These are phyloP conservation scores for Regulus satrapa DNA, from an alignment of 2,113 vertebrate species.

Conservation along the genomic window DNA sequence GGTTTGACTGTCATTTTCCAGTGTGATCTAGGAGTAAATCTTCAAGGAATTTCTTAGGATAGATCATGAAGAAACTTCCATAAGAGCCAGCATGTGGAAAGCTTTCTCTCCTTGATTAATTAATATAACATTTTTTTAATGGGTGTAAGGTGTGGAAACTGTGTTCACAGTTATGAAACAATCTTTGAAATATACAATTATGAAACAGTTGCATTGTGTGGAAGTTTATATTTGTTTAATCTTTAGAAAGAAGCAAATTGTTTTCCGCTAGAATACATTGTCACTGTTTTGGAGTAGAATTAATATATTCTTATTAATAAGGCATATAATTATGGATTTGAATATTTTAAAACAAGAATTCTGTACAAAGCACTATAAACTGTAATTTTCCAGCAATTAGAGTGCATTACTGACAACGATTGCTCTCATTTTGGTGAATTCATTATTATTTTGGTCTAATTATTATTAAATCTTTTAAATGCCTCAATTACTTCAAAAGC, in stretches of 20 bases:
- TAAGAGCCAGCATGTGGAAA: neutral
- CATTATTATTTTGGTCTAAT: slow-evolving; percentile 27
- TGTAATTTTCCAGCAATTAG: slow-evolving; percentile 41
- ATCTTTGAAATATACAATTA: neutral
- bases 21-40: neutral
- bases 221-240: neutral
- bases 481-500: neutral
- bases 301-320: neutral
- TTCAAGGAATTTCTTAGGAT: neutral
- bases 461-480: slow-evolving; percentile 20
- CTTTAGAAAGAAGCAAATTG: neutral
- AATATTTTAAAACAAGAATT: neutral
- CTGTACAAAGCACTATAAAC: neutral
- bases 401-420: neutral
- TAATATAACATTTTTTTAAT: neutral
- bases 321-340: neutral
- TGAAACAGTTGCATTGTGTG: neutral
- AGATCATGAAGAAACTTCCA: neutral
- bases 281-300: neutral
- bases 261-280: neutral
- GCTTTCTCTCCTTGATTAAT: neutral
- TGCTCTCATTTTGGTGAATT: neutral
- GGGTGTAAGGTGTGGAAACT: neutral
- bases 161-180: neutral
- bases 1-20: neutral